Evolutionary conservation across 2,113 vertebrate genomes (phyloP).

Genomic region (Silurus glanis): DNA sequence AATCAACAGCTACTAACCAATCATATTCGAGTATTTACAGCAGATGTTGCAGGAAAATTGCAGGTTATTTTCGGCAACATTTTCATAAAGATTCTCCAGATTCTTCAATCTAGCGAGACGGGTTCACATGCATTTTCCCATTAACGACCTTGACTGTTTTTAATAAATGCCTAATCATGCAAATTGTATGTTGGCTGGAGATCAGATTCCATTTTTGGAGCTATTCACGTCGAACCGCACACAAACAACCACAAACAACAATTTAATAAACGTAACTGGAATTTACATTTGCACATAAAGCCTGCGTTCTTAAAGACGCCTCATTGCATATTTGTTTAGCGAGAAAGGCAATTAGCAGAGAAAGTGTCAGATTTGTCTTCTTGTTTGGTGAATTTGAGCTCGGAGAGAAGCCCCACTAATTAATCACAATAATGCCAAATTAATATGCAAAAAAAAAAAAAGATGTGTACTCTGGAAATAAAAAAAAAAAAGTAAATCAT

Average conservation of each 20-base stretch:
- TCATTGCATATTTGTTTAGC: slow-evolving; percentile 56
- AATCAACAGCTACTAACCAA: not conserved
- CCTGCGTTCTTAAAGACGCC: slow-evolving; percentile 29
- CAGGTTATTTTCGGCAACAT: not conserved
- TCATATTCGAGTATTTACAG: not conserved
- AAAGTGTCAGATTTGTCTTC: slow-evolving; percentile 58
- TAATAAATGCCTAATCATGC: slow-evolving; percentile 9
- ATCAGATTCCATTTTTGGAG: slow-evolving; percentile 13
- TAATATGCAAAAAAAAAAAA: slow-evolving; percentile 58
- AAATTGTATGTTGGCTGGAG: slow-evolving; percentile 13
- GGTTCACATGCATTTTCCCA: not conserved
- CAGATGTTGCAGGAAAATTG: not conserved
- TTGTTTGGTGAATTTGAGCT: slow-evolving; percentile 45
- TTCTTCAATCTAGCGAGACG: not conserved
- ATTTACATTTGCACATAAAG: slow-evolving; percentile 37
- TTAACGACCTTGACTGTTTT: not conserved
- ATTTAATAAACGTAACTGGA: slow-evolving; percentile 27
- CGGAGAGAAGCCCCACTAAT: slow-evolving; percentile 37
- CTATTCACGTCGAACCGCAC: slow-evolving; percentile 8
- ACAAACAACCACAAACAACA: slow-evolving; percentile 11
- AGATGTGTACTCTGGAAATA: slow-evolving; percentile 43
- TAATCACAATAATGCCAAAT: slow-evolving; percentile 56
- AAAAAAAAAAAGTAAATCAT: slow-evolving; percentile 42
- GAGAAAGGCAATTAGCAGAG: slow-evolving; percentile 71
- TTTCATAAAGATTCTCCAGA: not conserved